Conservation (phyloP, 1,140 invertebrate genomes). For the Drosophila mayri region DNA sequence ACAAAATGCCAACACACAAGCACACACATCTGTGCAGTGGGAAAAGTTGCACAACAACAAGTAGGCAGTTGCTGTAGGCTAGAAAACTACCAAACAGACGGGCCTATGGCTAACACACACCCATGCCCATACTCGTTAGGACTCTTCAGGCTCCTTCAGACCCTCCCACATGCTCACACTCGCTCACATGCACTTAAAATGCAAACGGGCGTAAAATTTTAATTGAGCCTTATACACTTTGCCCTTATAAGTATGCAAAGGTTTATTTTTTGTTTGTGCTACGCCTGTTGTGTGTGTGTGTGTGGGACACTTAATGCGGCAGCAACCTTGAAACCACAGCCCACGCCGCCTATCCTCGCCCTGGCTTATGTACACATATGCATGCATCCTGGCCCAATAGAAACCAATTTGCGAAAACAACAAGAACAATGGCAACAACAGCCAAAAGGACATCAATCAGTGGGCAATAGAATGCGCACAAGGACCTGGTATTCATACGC, state of each 20-base stretch:
- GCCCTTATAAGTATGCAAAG: conserved; percentile 73
- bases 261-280: conserved; percentile 50
- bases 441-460: conserved; percentile 74
- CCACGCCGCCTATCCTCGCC: background rate
- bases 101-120: conserved; percentile 34
- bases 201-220: conserved; percentile 81
- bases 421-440: conserved; percentile 49
- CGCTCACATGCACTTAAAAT: conserved; percentile 58
- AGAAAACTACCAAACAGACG: conserved; percentile 30
- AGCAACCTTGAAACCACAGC: conserved; percentile 65
- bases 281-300: background rate
- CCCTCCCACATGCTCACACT: background rate
- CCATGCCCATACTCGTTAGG: background rate
- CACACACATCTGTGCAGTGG: conserved; percentile 23
- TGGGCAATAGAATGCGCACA: conserved; percentile 37
- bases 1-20: conserved; percentile 28
- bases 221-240: conserved; percentile 73
- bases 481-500: conserved; percentile 23
- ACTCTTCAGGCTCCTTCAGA: conserved; percentile 6
- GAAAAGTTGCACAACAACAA: conserved; percentile 45
- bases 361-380: background rate
- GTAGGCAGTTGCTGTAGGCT: conserved; percentile 36
- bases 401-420: conserved; percentile 57
- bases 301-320: conserved; percentile 41
- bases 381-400: conserved; percentile 26